Percentiles rank a stretch among this genome's conserved stretches.
phyloP scores from a whole-genome alignment of 1,140 invertebrate genomes.

The Drosophila miranda region DNA sequence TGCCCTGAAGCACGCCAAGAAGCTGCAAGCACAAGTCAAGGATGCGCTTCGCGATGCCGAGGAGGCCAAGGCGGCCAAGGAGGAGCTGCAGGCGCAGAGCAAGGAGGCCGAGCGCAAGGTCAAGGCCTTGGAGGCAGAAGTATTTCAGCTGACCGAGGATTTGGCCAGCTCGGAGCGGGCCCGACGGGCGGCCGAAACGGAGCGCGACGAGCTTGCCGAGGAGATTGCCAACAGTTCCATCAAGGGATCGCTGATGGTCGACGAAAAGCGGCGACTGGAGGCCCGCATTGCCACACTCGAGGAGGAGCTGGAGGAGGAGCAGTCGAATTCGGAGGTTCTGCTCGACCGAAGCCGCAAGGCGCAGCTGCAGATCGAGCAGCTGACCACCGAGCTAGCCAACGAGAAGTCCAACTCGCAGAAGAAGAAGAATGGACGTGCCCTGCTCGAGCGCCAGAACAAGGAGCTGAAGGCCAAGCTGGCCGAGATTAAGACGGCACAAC shows the following conservation, averaged over 20 bases:
- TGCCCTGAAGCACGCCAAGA: too few species aligned
- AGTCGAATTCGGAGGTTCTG: conserved; percentile 93
- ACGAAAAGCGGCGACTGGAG: conserved; percentile 98
- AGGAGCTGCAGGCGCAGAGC: too few species aligned
- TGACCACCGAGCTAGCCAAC: conserved; percentile 92
- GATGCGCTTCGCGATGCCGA: too few species aligned
- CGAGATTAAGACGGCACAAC: conserved; percentile 95
- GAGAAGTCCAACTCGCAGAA: conserved; percentile 95
- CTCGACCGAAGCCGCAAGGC: conserved; percentile 95
- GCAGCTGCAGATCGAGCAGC: conserved; percentile 91
- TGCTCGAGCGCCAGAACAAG: conserved; percentile 97
- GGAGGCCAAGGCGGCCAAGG: too few species aligned
- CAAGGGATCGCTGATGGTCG: conserved; percentile 91
- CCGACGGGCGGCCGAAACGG: too few species aligned
- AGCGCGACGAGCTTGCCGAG: too few species aligned
- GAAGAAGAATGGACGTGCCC: conserved; percentile 92
- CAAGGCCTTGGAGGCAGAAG: too few species aligned
- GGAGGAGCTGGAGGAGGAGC: conserved; percentile 98
- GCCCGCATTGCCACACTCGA: conserved; percentile 95
- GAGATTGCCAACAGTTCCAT: conserved; percentile 92
- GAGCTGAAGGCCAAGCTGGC: conserved; percentile 94
- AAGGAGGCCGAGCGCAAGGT: too few species aligned
- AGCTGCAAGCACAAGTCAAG: too few species aligned
- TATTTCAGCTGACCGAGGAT: too few species aligned
- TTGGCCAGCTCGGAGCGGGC: too few species aligned